Evolutionary conservation across 1,140 invertebrate species (phyloP).

Genomic region (Pomacea maculata): DNA sequence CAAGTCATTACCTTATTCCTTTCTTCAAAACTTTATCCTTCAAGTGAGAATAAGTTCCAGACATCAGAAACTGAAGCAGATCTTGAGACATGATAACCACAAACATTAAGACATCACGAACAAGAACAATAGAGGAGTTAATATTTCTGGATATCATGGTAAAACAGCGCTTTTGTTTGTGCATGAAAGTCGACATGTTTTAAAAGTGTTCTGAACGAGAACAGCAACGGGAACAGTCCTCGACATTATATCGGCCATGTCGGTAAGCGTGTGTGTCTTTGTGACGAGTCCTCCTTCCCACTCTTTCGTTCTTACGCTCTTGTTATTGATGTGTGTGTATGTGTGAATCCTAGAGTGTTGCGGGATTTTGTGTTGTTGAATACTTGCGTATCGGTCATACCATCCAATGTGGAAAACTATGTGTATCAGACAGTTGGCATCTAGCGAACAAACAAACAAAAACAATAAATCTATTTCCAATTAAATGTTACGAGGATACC

Average conservation of each 20-base stretch:
- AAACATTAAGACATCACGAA: neutral
- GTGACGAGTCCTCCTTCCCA: neutral
- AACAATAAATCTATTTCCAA: too few species aligned
- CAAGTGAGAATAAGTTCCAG: neutral
- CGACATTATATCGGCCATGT: neutral
- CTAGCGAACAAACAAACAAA: too few species aligned
- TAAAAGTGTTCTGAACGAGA: neutral
- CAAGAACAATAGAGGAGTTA: neutral
- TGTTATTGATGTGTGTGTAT: neutral
- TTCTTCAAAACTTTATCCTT: too few species aligned
- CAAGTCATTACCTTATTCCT: too few species aligned
- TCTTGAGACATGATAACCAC: neutral
- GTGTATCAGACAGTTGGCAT: too few species aligned
- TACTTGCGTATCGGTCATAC: neutral
- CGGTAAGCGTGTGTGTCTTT: neutral
- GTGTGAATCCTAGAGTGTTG: neutral
- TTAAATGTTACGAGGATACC: too few species aligned
- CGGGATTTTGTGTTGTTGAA: neutral
- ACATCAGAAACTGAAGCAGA: neutral
- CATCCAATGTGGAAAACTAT: too few species aligned
- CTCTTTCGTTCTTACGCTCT: neutral
- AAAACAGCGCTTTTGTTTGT: neutral
- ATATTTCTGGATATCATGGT: neutral
- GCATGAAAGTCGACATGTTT: neutral
- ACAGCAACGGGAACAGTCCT: neutral